phyloP scores from a whole-genome alignment of 2,888 invertebrate species.

The Drosophila niveifrons region DNA sequence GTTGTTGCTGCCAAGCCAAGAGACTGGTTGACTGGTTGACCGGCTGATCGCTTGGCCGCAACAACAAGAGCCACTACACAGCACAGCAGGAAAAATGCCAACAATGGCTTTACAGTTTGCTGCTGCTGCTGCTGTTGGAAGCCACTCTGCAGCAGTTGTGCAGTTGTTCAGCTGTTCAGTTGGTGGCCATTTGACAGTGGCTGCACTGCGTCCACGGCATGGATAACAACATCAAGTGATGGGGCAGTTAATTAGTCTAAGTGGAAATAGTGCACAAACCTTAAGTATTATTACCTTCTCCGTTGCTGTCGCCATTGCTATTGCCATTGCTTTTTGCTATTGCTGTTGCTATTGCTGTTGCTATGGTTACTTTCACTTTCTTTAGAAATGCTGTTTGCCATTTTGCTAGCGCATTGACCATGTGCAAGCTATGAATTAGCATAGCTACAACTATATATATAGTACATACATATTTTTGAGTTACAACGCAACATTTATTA shows the following conservation, averaged over 20 bases:
- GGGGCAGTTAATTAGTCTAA: slow-evolving; percentile 80
- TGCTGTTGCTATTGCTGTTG: neutral
- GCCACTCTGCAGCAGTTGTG: neutral
- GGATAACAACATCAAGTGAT: slow-evolving; percentile 66
- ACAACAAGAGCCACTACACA: slow-evolving; percentile 47
- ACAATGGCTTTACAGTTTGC: slow-evolving; percentile 22
- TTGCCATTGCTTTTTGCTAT: neutral
- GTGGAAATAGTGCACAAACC: slow-evolving; percentile 71
- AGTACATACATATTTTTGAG: too few relatives aligned
- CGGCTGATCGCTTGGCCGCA: slow-evolving; percentile 62
- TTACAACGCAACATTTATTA: neutral
- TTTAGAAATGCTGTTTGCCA: slow-evolving; percentile 2
- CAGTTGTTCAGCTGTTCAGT: neutral
- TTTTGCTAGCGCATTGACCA: neutral
- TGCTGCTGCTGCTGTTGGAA: neutral
- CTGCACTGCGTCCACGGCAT: neutral
- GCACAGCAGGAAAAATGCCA: slow-evolving; percentile 3
- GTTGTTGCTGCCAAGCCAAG: slow-evolving; percentile 39
- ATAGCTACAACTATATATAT: too few relatives aligned
- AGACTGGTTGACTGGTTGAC: slow-evolving; percentile 59
- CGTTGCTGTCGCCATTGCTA: neutral
- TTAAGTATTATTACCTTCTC: slow-evolving; percentile 46
- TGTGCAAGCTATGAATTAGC: neutral
- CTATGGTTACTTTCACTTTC: neutral
- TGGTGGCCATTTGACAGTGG: neutral